Percentiles rank a stretch among this genome's conserved stretches.
Conservation (phyloP, 2,113 vertebrate species). For the Delphinus delphis region DNA sequence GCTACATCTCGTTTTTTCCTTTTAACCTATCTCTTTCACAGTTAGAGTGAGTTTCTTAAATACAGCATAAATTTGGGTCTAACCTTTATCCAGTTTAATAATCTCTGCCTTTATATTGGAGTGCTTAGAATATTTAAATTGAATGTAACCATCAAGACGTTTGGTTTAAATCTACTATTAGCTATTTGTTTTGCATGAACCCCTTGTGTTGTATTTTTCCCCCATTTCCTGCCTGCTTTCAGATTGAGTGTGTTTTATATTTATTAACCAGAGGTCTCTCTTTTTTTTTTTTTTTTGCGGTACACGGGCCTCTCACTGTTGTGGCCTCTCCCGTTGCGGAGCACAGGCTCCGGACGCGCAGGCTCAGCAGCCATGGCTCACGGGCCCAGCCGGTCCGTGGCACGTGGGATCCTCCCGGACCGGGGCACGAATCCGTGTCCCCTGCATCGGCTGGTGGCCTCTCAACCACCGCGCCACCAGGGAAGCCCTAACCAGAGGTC, state of each 20-base stretch:
- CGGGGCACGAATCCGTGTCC: too few species aligned
- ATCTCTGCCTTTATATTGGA: not conserved
- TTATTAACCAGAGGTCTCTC: not conserved
- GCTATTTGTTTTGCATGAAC: not conserved
- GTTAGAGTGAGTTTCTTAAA: not conserved
- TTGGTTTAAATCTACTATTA: not conserved
- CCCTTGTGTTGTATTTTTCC: not conserved
- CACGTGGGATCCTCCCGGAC: too few species aligned
- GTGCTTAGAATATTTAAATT: not conserved
- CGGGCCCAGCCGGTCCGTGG: too few species aligned
- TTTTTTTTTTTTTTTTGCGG: too few species aligned
- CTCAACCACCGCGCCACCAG: too few species aligned
- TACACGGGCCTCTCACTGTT: too few species aligned
- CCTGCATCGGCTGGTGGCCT: too few species aligned
- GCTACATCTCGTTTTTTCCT: not conserved
- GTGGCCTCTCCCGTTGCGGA: too few species aligned
- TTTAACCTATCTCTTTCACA: not conserved
- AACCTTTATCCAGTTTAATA: not conserved
- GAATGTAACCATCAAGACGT: not conserved
- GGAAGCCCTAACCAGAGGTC: not conserved
- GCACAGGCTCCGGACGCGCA: too few species aligned
- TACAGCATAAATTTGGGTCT: not conserved
- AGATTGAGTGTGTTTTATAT: not conserved
- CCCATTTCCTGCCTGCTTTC: not conserved
- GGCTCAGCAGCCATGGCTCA: too few species aligned